These are phyloP conservation scores for Notechis scutatus DNA, from an alignment of 2,113 vertebrate species.

Conservation along the genomic window DNA sequence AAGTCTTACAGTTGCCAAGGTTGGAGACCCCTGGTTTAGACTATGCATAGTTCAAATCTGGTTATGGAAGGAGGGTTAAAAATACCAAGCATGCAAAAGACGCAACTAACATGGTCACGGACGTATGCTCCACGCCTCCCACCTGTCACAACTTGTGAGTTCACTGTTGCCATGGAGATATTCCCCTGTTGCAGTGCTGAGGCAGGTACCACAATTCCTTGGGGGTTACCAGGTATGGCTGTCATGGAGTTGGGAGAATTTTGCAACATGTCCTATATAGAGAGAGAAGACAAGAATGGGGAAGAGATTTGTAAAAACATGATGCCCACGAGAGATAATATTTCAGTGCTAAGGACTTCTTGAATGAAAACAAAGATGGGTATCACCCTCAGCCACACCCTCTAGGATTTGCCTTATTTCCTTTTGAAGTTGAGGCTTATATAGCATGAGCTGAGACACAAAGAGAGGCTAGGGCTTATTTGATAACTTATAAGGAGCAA, in stretches of 20 bases:
- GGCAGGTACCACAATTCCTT: conserved; percentile 87
- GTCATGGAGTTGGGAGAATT: conserved; percentile 89
- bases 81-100: conserved; percentile 34
- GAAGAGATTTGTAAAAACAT: background rate
- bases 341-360: background rate
- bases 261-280: conserved; percentile 88
- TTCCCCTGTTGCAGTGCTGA: conserved; percentile 84
- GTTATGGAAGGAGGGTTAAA: conserved; percentile 9
- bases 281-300: background rate
- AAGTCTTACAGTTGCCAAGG: too few species aligned
- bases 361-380: background rate
- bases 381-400: background rate
- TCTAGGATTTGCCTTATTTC: background rate
- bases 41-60: background rate
- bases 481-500: background rate
- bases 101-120: conserved; percentile 26
- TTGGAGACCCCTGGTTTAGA: background rate
- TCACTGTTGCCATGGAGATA: conserved; percentile 88
- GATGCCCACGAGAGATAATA: background rate
- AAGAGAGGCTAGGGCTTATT: background rate
- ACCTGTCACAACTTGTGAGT: conserved; percentile 90
- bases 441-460: background rate
- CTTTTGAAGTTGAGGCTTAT: background rate
- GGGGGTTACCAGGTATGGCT: conserved; percentile 84
- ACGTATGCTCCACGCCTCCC: conserved; percentile 50